These are phyloP conservation scores for Ridgeia piscesae DNA, from an alignment of 1,140 invertebrate species.

Conservation along the genomic window DNA sequence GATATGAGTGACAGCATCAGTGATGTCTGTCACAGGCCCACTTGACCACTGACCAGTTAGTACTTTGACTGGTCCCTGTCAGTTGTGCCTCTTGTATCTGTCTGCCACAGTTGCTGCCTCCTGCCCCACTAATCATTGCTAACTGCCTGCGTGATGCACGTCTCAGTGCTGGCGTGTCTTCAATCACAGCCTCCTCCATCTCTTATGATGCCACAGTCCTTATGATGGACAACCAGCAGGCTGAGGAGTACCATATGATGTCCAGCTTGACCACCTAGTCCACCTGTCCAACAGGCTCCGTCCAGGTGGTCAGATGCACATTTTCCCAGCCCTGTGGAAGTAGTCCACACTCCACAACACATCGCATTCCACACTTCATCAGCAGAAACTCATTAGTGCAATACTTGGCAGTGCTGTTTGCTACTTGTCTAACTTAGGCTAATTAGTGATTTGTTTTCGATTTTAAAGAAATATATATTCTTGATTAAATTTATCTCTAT, in stretches of 20 bases:
- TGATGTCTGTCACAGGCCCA: not conserved
- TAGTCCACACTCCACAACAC: not conserved
- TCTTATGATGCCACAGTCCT: not conserved
- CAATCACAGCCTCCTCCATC: not conserved
- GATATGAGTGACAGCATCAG: not conserved
- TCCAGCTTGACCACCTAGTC: not conserved
- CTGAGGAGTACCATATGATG: not conserved
- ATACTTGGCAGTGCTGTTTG: not conserved
- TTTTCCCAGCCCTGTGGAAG: not conserved
- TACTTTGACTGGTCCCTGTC: not conserved
- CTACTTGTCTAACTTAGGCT: not conserved
- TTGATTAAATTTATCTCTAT: no score
- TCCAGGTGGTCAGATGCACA: not conserved
- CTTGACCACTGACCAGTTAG: not conserved
- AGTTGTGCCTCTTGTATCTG: not conserved
- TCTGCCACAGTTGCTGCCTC: not conserved
- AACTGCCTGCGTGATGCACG: not conserved
- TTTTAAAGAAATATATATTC: no score
- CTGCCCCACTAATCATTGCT: not conserved
- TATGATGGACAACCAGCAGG: not conserved
- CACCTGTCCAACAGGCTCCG: not conserved
- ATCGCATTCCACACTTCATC: not conserved
- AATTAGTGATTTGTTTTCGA: not conserved
- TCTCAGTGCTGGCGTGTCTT: not conserved
- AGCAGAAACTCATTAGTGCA: not conserved